Evolutionary conservation across 2,888 invertebrate species (phyloP).

Genomic region (Cremastinae sp.): DNA sequence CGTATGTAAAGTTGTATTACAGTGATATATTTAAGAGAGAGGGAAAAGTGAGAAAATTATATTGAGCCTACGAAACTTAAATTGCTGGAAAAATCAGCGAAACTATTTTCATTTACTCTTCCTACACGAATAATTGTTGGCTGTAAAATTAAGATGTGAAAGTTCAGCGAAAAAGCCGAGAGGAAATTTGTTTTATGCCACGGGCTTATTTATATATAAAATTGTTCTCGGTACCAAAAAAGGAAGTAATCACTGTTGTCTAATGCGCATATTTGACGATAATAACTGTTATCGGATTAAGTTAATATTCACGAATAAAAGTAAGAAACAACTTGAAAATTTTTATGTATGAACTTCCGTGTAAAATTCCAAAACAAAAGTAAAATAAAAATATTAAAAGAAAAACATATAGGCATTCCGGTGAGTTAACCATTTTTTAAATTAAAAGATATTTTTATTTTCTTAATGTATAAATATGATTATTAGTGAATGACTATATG

Average conservation of each 20-base stretch:
- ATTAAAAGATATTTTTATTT: too few species aligned
- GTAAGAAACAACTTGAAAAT: slow-evolving; percentile 6
- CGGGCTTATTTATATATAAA: slow-evolving; percentile 13
- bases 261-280: slow-evolving; percentile 7
- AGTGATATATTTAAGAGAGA: slow-evolving; percentile 23
- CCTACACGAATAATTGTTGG: slow-evolving; percentile 15
- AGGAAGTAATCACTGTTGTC: slow-evolving; percentile 3
- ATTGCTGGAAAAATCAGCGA: slow-evolving; percentile 26
- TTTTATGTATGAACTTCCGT: neutral
- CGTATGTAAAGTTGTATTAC: slow-evolving; percentile 27
- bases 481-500: too few species aligned
- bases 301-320: slow-evolving; percentile 20
- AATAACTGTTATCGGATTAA: slow-evolving; percentile 19
- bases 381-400: too few species aligned
- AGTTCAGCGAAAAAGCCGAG: neutral
- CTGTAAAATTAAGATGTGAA: slow-evolving; percentile 1
- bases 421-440: too few species aligned
- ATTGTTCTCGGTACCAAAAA: slow-evolving; percentile 12
- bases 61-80: slow-evolving; percentile 15
- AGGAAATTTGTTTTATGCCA: slow-evolving; percentile 9
- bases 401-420: too few species aligned
- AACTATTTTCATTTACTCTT: slow-evolving; percentile 45
- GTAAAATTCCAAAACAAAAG: too few species aligned
- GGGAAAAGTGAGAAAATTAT: neutral
- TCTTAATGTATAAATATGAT: too few species aligned